A percentile compares a stretch with the other conserved stretches of the same genome.
phyloP scores from a whole-genome alignment of 2,888 invertebrate species.

The Caenorhabditis sinica region DNA sequence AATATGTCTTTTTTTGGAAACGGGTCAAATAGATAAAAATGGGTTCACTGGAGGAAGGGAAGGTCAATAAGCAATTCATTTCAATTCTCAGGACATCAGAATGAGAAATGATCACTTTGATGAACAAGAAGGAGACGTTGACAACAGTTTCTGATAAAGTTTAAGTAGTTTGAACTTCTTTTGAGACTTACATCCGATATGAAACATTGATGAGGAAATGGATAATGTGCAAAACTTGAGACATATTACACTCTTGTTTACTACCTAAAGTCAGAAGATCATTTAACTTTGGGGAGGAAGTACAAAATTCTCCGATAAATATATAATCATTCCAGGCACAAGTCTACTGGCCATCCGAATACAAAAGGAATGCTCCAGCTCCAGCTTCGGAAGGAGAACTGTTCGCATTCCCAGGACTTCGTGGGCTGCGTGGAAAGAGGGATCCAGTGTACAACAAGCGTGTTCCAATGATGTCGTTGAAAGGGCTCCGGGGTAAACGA shows the following conservation, averaged over 20 bases:
- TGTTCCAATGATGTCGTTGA: conserved; percentile 64
- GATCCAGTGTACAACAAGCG: conserved; percentile 58
- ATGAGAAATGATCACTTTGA: conserved; percentile 15
- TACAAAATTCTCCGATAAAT: not conserved
- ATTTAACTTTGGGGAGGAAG: not conserved
- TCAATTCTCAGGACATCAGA: not conserved
- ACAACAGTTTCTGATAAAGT: not conserved
- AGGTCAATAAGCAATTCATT: conserved; percentile 14
- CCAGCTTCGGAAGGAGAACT: conserved; percentile 32
- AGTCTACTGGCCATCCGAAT: conserved; percentile 57
- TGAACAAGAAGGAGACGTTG: not conserved
- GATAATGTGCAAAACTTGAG: not conserved
- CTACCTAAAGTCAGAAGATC: not conserved
- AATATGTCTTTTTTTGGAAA: conserved; percentile 9
- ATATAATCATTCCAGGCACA: conserved; percentile 35
- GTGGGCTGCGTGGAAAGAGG: conserved; percentile 63
- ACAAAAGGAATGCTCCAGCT: conserved; percentile 38
- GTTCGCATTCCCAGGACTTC: conserved; percentile 58
- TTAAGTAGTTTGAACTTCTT: not conserved
- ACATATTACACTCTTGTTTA: not conserved
- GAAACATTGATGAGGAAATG: conserved; percentile 11
- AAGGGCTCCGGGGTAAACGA: conserved; percentile 59
- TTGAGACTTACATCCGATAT: not conserved
- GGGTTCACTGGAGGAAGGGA: too few species aligned
- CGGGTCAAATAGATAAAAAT: conserved; percentile 13